Evolutionary conservation across 2,113 vertebrate genomes (phyloP), one percentile per base, ranked within the genome.

Genomic region (Xiphorhynchus elegans): DNA sequence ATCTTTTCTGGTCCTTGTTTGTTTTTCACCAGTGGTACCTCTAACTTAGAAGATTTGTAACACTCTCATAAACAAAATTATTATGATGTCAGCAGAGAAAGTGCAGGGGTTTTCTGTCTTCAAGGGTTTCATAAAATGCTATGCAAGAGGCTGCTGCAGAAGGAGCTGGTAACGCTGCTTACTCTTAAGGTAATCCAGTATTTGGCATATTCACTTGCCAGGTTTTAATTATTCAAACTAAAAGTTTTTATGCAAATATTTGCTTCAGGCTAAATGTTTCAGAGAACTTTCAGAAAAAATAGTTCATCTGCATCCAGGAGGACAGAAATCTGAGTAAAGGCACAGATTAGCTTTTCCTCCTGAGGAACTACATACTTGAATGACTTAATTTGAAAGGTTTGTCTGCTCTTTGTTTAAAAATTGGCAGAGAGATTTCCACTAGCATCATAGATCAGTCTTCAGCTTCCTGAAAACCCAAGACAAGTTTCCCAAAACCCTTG

Each of bases 191-290:
- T 84, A 94, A 88, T 81, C 92, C 90, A 87, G 74, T 29, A 72
- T 87, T 93, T 96, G 91, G 69, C 62, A 50, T 76, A 82, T 92
- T 94, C 73, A 62, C 17, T 92, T 93, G 93, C 76, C 80, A 95
- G 53, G 58, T 89, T 96, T 95, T 96, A 96, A 94, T 95, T 94
- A 94, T 96, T 94, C 72, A 93, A 53, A 60, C 56, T 50, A 75
- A 84, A 94, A 90, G 46, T 92, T 94, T 86, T 90, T 84, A 89
- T 81, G 85, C 66, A 90, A 93, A 90, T 93, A 86, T 82, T 86
- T 92, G 92, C 92, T 95, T 72, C 73, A 50, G 85, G 92, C 83
- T 84, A 88, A 92, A 94, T 64, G 39, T 92, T 95, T 81, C 49
- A 68, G 58, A 70, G 83, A 94, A 94, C 73, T 89, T 93, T 64